phyloP scores from a whole-genome alignment of 2,888 invertebrate species.

The Mantis religiosa region DNA sequence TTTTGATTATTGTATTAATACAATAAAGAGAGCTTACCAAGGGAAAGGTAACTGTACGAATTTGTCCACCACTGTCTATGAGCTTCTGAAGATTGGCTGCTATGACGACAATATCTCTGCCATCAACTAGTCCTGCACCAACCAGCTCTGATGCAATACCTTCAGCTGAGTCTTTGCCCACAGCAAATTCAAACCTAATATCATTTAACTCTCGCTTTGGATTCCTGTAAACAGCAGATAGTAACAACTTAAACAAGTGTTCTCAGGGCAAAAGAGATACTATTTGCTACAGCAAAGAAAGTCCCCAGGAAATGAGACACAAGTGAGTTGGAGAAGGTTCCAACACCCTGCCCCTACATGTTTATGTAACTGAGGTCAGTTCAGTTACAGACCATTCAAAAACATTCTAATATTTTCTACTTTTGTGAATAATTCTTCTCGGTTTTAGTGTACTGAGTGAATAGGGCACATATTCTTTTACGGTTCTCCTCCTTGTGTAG shows the following conservation, averaged over 20 bases:
- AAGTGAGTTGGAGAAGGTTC: too few species aligned
- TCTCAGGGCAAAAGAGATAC: constrained; percentile 6
- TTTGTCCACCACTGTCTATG: constrained; percentile 64
- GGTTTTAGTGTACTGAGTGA: too few species aligned
- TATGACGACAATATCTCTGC: constrained; percentile 85
- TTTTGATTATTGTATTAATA: too few species aligned
- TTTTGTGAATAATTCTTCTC: too few species aligned
- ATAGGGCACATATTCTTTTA: too few species aligned
- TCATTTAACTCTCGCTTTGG: constrained; percentile 88
- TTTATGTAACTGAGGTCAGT: too few species aligned
- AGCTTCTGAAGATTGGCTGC: constrained; percentile 88
- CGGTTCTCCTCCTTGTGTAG: too few species aligned
- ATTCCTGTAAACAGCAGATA: constrained; percentile 56
- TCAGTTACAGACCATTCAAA: too few species aligned
- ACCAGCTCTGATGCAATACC: constrained; percentile 93
- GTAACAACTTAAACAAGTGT: neutral
- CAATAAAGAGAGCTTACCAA: constrained; percentile 54
- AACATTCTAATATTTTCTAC: too few species aligned
- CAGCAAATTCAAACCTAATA: constrained; percentile 93
- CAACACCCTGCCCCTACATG: too few species aligned
- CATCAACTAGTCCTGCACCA: constrained; percentile 90
- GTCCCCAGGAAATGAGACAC: too few species aligned
- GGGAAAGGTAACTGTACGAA: constrained; percentile 82
- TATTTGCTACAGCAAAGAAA: too few species aligned
- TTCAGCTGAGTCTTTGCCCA: constrained; percentile 83